A percentile compares a stretch with the other conserved stretches of the same genome.
Evolutionary conservation across 2,888 invertebrate genomes (phyloP).

Genomic region (Bedellia somnulentella): DNA sequence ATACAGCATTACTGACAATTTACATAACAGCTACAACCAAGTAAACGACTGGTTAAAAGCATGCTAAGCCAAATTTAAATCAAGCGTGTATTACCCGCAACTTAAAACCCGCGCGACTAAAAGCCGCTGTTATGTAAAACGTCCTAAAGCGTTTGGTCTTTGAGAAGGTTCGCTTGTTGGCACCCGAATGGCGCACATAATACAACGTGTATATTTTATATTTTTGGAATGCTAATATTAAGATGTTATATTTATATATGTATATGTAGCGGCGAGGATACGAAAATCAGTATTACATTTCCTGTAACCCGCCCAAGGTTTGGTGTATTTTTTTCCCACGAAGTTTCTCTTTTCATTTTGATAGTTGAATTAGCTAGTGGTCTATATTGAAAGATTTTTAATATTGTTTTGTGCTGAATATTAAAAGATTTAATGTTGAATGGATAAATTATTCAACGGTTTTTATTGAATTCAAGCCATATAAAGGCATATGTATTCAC

Average conservation of each 20-base stretch:
- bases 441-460: too few relatives aligned
- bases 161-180: not conserved
- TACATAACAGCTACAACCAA: too few relatives aligned
- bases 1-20: too few relatives aligned
- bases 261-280: conserved; percentile 58
- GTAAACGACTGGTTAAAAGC: too few relatives aligned
- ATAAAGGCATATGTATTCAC: too few relatives aligned
- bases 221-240: conserved; percentile 63
- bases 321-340: conserved; percentile 57
- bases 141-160: not conserved
- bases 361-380: conserved; percentile 57
- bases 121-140: too few relatives aligned
- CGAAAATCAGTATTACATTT: conserved; percentile 51
- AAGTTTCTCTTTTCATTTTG: conserved; percentile 35
- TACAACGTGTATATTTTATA: conserved; percentile 58
- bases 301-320: conserved; percentile 58
- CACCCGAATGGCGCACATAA: not conserved
- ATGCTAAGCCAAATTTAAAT: conserved; percentile 14
- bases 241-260: conserved; percentile 62
- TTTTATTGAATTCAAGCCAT: too few relatives aligned
- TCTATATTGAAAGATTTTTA: conserved; percentile 41
- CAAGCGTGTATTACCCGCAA: conserved; percentile 27
- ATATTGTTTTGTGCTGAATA: not conserved
- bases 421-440: not conserved
- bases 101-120: too few relatives aligned